A percentile compares a stretch with the other conserved stretches of the same genome.
phyloP scores from a whole-genome alignment of 2,797 vertebrate species.

The Borostomias antarcticus region DNA sequence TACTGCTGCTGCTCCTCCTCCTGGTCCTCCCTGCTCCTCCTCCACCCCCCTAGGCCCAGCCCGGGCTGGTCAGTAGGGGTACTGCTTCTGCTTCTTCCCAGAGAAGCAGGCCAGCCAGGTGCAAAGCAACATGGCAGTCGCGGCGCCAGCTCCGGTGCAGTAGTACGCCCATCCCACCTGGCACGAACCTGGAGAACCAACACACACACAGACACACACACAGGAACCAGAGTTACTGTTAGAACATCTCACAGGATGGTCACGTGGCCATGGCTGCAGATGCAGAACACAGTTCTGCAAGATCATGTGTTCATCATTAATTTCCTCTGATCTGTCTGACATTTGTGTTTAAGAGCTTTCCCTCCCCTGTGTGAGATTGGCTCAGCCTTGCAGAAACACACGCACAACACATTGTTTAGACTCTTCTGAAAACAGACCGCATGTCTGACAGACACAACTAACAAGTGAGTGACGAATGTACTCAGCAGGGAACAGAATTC shows the following conservation, averaged over 20 bases:
- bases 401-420: constrained; percentile 26
- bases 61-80: no score
- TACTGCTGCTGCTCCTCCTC: not conserved
- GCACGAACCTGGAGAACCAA: constrained; percentile 82
- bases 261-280: not conserved
- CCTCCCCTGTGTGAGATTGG: constrained; percentile 48
- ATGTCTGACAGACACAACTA: constrained; percentile 17
- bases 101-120: constrained; percentile 96
- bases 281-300: no score
- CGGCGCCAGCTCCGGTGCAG: constrained; percentile 90
- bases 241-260: not conserved
- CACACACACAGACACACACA: not conserved
- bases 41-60: constrained; percentile 71
- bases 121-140: constrained; percentile 88
- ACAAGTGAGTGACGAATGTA: constrained; percentile 31
- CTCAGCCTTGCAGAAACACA: constrained; percentile 39
- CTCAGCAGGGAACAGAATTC: constrained; percentile 3
- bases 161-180: constrained; percentile 97
- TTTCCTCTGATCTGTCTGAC: constrained; percentile 37
- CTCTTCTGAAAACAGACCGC: constrained; percentile 43
- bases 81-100: constrained; percentile 96
- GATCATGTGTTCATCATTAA: no score
- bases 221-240: not conserved
- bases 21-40: not conserved
- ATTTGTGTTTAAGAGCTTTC: constrained; percentile 52